Evolutionary conservation across 2,888 invertebrate genomes (phyloP), one percentile per base, ranked within the genome.

Genomic region (Arenicola marina): DNA sequence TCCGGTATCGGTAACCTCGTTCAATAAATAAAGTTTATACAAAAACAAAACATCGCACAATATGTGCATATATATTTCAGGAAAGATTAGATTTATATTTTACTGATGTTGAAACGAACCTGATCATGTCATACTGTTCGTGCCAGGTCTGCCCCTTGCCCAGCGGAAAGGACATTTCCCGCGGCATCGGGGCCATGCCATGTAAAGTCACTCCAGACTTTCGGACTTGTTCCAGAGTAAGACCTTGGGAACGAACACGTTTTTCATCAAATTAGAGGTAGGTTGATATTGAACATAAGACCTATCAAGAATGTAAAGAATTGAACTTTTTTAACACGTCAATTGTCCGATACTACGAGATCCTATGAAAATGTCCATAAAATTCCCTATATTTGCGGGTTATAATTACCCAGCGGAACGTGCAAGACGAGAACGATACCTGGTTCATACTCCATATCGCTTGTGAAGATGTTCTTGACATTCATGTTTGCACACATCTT

Each of bases 401-500:
- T n/a, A n/a, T n/a, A n/a, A n/a, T n/a, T n/a, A n/a, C n/a, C n/a
- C n/a, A n/a, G n/a, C n/a, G n/a, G n/a, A n/a, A n/a, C n/a, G n/a
- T n/a, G n/a, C n/a, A n/a, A n/a, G n/a, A n/a, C n/a, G n/a, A n/a
- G n/a, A n/a, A n/a, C n/a, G n/a, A n/a, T 56, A 80, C 83, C 82
- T 72, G 83, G 81, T 64, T 81, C 79, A 75, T 78, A 83, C 32
- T 77, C 65, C n/a, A 69, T 72, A 66, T 83, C 81, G 69, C 79
- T 79, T 54, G 83, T 82, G 69, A 78, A 78, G 44, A 83, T 73
- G 69, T 81, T 82, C 68, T 80, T 82, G 48, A 82, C 76, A 3
- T 73, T 62, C 77, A 82, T 78, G 69, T 81, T 82, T 43, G 83
- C 82, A 76, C 83, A 83, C 18, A 83, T 72, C 31, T 76, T 72